Conservation (phyloP, 2,888 invertebrate species). For the Eupithecia subumbrata region DNA sequence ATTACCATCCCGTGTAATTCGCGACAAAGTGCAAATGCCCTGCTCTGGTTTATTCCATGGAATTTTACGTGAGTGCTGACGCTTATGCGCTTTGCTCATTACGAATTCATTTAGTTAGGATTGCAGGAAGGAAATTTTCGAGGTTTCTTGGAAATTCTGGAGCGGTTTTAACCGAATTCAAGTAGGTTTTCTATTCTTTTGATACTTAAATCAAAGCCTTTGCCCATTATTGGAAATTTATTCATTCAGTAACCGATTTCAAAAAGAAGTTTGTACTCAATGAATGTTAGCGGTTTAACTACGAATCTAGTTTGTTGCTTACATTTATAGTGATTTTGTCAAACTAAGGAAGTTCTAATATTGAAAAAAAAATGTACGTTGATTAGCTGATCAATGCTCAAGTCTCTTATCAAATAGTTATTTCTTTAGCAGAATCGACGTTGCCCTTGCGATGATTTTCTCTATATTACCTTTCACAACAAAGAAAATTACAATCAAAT, state of each 20-base stretch:
- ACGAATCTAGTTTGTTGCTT: too few relatives aligned
- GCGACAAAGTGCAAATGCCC: constrained; percentile 23
- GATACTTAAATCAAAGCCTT: not conserved
- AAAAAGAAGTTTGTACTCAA: too few relatives aligned
- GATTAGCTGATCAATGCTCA: too few relatives aligned
- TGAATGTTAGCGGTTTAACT: too few relatives aligned
- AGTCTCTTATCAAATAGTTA: too few relatives aligned
- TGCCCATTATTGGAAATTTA: not conserved
- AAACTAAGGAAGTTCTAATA: too few relatives aligned
- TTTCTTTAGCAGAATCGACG: too few relatives aligned
- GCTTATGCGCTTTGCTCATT: constrained; percentile 17
- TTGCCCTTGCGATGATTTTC: too few relatives aligned
- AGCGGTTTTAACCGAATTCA: not conserved
- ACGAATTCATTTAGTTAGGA: constrained; percentile 20
- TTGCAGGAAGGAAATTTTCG: constrained; percentile 4
- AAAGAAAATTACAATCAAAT: too few relatives aligned
- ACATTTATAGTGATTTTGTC: too few relatives aligned
- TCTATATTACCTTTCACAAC: too few relatives aligned
- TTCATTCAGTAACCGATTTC: not conserved
- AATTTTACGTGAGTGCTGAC: constrained; percentile 15
- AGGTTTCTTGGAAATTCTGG: not conserved
- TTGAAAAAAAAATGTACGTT: too few relatives aligned
- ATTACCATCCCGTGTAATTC: constrained; percentile 9
- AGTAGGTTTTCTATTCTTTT: not conserved
- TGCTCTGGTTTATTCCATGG: constrained; percentile 13